Evolutionary conservation across 2,797 vertebrate species (phyloP).

Genomic region (Taeniopygia guttata): DNA sequence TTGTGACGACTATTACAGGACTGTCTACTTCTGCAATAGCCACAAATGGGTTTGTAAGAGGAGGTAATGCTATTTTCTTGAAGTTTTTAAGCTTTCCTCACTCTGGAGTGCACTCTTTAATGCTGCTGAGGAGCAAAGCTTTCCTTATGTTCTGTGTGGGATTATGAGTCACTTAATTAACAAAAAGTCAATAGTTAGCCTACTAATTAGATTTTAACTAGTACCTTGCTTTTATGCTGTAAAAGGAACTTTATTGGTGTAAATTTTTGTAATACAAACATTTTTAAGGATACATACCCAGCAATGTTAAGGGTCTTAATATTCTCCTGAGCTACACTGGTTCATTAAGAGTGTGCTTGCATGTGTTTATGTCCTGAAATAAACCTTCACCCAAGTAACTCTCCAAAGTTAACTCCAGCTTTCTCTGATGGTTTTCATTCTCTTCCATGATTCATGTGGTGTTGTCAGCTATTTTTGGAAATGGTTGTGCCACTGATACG

Average conservation of each 20-base stretch:
- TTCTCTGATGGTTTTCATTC: not conserved
- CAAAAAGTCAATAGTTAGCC: not conserved
- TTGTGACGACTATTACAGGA: slow-evolving; percentile 97
- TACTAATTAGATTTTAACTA: not conserved
- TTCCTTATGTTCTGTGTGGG: not conserved
- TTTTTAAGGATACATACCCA: not conserved
- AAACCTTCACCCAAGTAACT: not conserved
- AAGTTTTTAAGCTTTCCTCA: not conserved
- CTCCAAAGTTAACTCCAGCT: not conserved
- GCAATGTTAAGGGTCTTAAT: not conserved
- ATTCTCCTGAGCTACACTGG: not conserved
- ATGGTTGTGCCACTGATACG: rapidly evolving
- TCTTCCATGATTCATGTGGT: not conserved
- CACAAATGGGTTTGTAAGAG: slow-evolving; percentile 98
- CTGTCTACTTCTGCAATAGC: slow-evolving; percentile 97
- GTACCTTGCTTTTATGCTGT: not conserved
- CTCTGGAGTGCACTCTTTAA: not conserved
- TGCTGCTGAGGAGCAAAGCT: not conserved
- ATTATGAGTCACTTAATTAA: not conserved
- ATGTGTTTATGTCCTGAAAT: not conserved
- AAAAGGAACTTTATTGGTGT: not conserved
- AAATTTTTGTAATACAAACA: not conserved
- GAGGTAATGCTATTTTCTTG: slow-evolving; percentile 81
- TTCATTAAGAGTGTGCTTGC: not conserved
- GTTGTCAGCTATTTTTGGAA: not conserved